Evolutionary conservation across 2,113 vertebrate genomes (phyloP).

Genomic region (Blennius ocellaris): DNA sequence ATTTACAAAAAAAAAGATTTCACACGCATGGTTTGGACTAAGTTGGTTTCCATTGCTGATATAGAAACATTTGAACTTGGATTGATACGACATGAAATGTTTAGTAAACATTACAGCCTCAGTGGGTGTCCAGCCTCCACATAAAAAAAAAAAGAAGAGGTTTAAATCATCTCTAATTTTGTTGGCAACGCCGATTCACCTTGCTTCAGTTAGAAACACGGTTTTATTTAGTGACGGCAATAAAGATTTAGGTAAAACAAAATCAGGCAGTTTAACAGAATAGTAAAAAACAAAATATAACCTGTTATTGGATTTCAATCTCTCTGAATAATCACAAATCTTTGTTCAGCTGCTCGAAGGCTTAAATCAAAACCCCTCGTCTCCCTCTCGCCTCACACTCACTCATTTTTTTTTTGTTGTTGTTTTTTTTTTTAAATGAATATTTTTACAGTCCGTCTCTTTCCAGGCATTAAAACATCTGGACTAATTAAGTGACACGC

Average conservation of each 20-base stretch:
- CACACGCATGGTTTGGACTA: too few relatives aligned
- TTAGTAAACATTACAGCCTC: too few relatives aligned
- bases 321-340: slow-evolving; percentile 32
- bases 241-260: not conserved
- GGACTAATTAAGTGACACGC: slow-evolving; percentile 63
- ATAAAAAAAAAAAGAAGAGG: too few relatives aligned
- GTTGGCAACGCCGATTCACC: too few relatives aligned
- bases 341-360: slow-evolving; percentile 46
- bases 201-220: too few relatives aligned
- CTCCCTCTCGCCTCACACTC: slow-evolving; percentile 14
- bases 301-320: not conserved
- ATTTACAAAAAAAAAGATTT: too few relatives aligned
- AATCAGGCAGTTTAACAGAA: not conserved
- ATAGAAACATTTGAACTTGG: too few relatives aligned
- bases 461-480: slow-evolving; percentile 76
- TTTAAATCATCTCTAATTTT: too few relatives aligned
- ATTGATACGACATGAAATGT: too few relatives aligned
- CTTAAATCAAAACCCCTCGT: slow-evolving; percentile 38
- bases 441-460: slow-evolving; percentile 45
- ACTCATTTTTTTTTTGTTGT: slow-evolving; percentile 29
- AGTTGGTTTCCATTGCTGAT: too few relatives aligned
- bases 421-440: slow-evolving; percentile 46
- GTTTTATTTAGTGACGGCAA: not conserved
- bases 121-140: too few relatives aligned
- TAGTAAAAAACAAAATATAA: not conserved